Percentiles rank a stretch among this genome's conserved stretches.
phyloP scores from a whole-genome alignment of 1,140 invertebrate genomes.

The Probaryconus sp. region DNA sequence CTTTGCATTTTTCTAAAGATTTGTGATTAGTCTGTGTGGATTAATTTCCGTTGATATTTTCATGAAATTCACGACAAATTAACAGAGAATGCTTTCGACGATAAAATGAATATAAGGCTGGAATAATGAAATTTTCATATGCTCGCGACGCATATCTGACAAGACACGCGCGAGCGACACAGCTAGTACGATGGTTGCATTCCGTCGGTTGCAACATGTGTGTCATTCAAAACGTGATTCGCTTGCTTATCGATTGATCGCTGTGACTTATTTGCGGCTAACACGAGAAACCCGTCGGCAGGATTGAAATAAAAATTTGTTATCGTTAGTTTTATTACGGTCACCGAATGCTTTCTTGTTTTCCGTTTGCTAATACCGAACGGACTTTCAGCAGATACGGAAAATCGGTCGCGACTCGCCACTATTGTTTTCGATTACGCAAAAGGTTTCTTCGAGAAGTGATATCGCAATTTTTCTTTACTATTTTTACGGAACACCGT shows the following conservation, averaged over 20 bases:
- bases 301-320: conserved; percentile 58
- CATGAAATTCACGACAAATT: too few species aligned
- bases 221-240: conserved; percentile 77
- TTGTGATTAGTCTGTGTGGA: conserved; percentile 1
- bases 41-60: too few species aligned
- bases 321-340: conserved; percentile 61
- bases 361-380: conserved; percentile 27
- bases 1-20: too few species aligned
- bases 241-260: conserved; percentile 74
- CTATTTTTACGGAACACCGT: too few species aligned
- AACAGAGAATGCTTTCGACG: conserved; percentile 38
- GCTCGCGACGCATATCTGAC: conserved; percentile 62
- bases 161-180: conserved; percentile 66
- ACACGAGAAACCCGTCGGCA: conserved; percentile 61
- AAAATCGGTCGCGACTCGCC: conserved; percentile 35
- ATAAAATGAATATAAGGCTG: conserved; percentile 40
- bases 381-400: conserved; percentile 43
- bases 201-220: conserved; percentile 76
- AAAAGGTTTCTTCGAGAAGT: not conserved
- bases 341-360: conserved; percentile 57
- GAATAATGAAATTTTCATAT: conserved; percentile 57
- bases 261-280: conserved; percentile 73
- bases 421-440: conserved; percentile 14
- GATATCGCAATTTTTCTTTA: too few species aligned
- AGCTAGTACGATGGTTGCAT: conserved; percentile 72